These are phyloP conservation scores for Lagorchestes hirsutus DNA, from an alignment of 2,797 vertebrate species.

Conservation along the genomic window DNA sequence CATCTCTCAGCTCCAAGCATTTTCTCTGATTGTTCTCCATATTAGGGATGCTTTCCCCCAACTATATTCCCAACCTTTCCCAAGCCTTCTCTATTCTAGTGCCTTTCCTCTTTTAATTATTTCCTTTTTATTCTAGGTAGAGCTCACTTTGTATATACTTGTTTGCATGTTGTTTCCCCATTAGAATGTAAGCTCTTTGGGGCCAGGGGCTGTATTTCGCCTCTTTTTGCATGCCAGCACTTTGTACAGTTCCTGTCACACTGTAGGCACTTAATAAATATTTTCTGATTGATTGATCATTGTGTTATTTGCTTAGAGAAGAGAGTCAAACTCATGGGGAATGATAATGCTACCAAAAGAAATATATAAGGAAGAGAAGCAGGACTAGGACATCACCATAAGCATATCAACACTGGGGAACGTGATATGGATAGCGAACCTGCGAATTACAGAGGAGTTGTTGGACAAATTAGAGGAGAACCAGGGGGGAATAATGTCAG, in stretches of 20 bases:
- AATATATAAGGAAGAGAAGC: background rate
- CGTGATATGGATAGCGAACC: background rate
- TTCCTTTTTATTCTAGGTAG: background rate
- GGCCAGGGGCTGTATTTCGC: background rate
- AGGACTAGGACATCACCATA: background rate
- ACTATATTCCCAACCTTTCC: background rate
- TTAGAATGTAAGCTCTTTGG: background rate
- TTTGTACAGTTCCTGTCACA: background rate
- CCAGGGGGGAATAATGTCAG: background rate
- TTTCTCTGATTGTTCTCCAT: background rate
- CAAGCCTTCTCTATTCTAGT: background rate
- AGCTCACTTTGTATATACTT: background rate
- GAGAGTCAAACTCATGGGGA: background rate
- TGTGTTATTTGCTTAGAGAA: background rate
- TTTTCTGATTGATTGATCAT: background rate
- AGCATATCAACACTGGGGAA: background rate
- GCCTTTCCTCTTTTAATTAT: no score
- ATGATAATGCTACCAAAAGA: background rate
- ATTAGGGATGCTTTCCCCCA: background rate
- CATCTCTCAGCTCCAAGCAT: background rate
- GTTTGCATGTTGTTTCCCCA: background rate
- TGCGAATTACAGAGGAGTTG: background rate
- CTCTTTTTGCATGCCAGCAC: background rate
- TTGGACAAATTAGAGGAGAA: background rate
- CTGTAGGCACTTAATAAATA: background rate